phyloP scores from a whole-genome alignment of 2,888 invertebrate species.

The Eupithecia abbreviata region DNA sequence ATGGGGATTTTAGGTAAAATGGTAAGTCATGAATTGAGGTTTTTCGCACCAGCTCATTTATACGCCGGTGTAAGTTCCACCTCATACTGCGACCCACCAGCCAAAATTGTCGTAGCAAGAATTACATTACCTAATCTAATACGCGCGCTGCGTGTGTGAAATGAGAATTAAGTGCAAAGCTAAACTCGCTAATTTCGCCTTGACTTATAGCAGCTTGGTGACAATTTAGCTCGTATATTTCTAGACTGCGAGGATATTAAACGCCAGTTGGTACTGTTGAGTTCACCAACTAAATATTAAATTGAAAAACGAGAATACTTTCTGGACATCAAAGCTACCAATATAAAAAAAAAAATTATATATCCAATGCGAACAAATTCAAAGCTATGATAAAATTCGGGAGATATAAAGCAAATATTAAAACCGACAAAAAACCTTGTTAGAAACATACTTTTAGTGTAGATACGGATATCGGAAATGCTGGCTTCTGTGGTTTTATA shows the following conservation, averaged over 20 bases:
- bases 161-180: constrained; percentile 65
- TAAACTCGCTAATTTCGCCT: constrained; percentile 66
- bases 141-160: constrained; percentile 45
- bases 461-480: neutral
- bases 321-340: neutral
- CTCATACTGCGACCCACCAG: constrained; percentile 2
- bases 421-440: neutral
- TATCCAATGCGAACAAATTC: neutral
- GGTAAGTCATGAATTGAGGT: neutral
- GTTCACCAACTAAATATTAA: neutral
- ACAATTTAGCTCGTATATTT: constrained; percentile 67
- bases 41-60: neutral
- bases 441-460: neutral
- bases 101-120: constrained; percentile 30
- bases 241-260: constrained; percentile 70
- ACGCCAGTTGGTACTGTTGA: constrained; percentile 43
- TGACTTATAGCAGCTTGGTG: constrained; percentile 62
- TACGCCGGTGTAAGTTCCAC: neutral
- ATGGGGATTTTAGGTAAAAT: too few relatives aligned
- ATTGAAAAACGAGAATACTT: neutral
- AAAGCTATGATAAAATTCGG: neutral
- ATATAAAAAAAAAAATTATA: neutral
- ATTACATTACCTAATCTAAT: constrained; percentile 40
- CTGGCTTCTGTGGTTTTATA: neutral
- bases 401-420: neutral